Percentiles rank a stretch among this genome's conserved stretches.
Evolutionary conservation across 2,113 vertebrate genomes (phyloP).

Genomic region (Microcebus ravelobensis): DNA sequence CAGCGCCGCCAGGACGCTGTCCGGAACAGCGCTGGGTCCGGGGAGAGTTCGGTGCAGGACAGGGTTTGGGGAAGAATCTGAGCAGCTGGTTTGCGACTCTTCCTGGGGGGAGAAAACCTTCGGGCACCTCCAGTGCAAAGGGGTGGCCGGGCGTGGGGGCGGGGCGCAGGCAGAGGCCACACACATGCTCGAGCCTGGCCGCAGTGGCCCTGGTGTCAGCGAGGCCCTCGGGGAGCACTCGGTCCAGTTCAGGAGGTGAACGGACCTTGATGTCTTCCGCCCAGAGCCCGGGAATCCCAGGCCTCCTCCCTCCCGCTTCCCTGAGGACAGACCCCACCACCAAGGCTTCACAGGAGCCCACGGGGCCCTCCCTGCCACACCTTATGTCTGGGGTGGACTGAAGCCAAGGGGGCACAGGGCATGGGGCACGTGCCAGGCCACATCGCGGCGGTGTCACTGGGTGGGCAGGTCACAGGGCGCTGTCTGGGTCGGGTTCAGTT

Average conservation of each 20-base stretch:
- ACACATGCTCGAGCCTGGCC: too few species aligned
- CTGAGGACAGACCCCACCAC: neutral
- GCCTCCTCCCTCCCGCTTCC: neutral
- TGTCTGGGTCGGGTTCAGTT: fast-evolving
- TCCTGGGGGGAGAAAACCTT: neutral
- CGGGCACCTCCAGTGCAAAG: neutral
- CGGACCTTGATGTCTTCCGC: neutral
- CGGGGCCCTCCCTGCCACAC: neutral
- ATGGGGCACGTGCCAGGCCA: neutral
- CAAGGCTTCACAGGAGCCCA: too few species aligned
- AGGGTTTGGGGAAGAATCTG: neutral
- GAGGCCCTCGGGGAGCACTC: neutral
- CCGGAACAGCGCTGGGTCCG: fast-evolving
- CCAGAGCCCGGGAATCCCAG: too few species aligned
- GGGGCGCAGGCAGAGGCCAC: neutral
- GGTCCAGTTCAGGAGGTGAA: neutral
- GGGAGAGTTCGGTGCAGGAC: fast-evolving
- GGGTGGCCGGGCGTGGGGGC: neutral
- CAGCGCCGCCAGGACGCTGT: too few species aligned
- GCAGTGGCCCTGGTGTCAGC: neutral
- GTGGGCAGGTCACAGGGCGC: fast-evolving
- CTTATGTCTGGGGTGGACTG: fast-evolving
- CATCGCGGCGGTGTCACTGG: fast-evolving
- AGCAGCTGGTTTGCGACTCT: neutral
- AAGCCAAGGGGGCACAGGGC: fast-evolving